Base-by-base conservation (phyloP, 2,797 vertebrate genomes). In the Acomys russatus region DNA sequence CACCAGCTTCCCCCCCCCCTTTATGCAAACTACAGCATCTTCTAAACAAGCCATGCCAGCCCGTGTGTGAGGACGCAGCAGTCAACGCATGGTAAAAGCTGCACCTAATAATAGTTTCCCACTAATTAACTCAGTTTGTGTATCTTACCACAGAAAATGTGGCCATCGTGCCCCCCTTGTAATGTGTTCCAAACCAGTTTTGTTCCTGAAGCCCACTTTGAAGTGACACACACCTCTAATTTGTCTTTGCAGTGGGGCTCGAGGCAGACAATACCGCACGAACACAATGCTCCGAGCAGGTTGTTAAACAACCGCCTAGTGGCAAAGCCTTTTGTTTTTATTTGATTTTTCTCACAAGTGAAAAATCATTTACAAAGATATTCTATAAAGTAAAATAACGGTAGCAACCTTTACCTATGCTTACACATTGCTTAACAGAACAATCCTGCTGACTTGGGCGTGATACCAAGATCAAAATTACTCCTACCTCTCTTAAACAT, bases 41-140 rank as follows among this genome's bases (percentile, higher is more conserved):
- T 97, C 84, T 96, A 90, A 94, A 96, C 92, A 95, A 97, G 96
- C 90, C 85, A 30, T n/a, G 88, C 92, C 54, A 95, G 95, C 95
- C 91, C 91, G 17, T 9, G 88, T 97, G 91, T 61, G 56, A 94
- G 95, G 64, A 85, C 61, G 17, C 77, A 90, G 96, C 93, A 77
- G 93, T 84, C 95, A 97, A 94, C 89, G 35, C 86, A 97, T 74
- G 94, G 80, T 73, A 91, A 97, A 76, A 96, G 92, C 61, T 88
- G 9, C 74, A 66, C 97, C 95, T 96, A 97, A 96, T 87, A 96
- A 96, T 71, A 94, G 91, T 95, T 92, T 91, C 93, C 92, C 97
- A 93, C 68, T 98, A 97, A 97, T 83, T 98, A 96, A 98, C 97
- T 96, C 38, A 1, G 94, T 96, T 95, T 90, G 90, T 91, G 14